Evolutionary conservation across 2,888 invertebrate species (phyloP).

Genomic region (Gisinianus flammeolus): DNA sequence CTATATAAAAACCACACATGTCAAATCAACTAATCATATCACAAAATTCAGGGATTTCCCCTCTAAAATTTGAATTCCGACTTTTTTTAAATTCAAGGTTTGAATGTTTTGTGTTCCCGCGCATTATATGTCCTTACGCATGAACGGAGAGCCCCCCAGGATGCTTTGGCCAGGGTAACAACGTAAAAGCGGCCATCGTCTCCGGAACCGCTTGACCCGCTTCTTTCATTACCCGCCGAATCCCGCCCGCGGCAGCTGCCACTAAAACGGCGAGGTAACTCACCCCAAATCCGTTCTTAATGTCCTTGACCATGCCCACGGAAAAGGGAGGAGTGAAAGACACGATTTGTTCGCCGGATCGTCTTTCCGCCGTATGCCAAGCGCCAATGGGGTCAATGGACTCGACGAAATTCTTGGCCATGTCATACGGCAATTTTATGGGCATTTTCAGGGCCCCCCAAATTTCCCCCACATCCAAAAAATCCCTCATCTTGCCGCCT

Average conservation of each 20-base stretch:
- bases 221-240: slow-evolving; percentile 32
- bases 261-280: slow-evolving; percentile 34
- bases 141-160: background rate
- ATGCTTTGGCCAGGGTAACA: slow-evolving; percentile 32
- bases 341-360: background rate
- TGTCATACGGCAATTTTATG: slow-evolving; percentile 29
- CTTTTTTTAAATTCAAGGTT: too few species aligned
- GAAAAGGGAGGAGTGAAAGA: slow-evolving; percentile 9
- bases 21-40: too few species aligned
- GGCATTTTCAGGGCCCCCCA: slow-evolving; percentile 10
- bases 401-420: slow-evolving; percentile 8
- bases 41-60: too few species aligned
- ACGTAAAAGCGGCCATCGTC: slow-evolving; percentile 19
- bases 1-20: too few species aligned
- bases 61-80: too few species aligned
- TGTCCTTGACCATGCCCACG: slow-evolving; percentile 23
- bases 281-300: slow-evolving; percentile 26
- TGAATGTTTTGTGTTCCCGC: too few species aligned
- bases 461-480: too few species aligned
- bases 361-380: slow-evolving; percentile 31
- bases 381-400: slow-evolving; percentile 16
- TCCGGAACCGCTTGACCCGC: slow-evolving; percentile 20
- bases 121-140: too few species aligned
- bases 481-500: background rate
- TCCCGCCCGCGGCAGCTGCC: slow-evolving; percentile 36